A percentile compares a stretch with the other conserved stretches of the same genome.
Evolutionary conservation across 2,888 invertebrate species (phyloP).

Genomic region (Pandemis heparana): DNA sequence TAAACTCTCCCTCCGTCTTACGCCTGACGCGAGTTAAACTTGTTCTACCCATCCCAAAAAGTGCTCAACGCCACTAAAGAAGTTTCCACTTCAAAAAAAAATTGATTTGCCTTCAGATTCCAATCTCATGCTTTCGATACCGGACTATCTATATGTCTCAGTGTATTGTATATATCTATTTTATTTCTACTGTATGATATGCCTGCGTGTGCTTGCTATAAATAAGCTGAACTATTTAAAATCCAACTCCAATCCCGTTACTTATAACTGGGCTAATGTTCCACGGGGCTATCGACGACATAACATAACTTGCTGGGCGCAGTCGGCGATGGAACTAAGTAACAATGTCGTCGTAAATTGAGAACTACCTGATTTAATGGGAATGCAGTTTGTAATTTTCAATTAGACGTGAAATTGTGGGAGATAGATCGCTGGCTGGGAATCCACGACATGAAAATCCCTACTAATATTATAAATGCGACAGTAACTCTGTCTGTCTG

Average conservation of each 20-base stretch:
- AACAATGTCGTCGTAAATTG: slow-evolving; percentile 36
- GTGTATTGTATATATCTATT: too few relatives aligned
- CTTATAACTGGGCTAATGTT: slow-evolving; percentile 29
- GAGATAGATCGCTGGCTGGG: not conserved
- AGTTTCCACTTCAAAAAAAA: too few relatives aligned
- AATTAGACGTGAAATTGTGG: slow-evolving; percentile 30
- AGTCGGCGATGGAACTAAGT: slow-evolving; percentile 23
- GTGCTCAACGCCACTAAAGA: too few relatives aligned
- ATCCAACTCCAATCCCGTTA: slow-evolving; percentile 33
- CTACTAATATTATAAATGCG: not conserved
- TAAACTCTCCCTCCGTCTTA: too few relatives aligned
- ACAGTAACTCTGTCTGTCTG: not conserved
- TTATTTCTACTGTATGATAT: too few relatives aligned
- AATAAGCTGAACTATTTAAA: slow-evolving; percentile 3
- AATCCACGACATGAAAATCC: not conserved
- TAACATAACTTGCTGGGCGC: slow-evolving; percentile 23
- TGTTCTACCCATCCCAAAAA: too few relatives aligned
- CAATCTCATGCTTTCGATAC: too few relatives aligned
- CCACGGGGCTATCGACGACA: slow-evolving; percentile 9
- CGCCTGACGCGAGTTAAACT: too few relatives aligned
- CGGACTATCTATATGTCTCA: too few relatives aligned
- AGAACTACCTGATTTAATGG: slow-evolving; percentile 28
- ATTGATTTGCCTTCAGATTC: too few relatives aligned
- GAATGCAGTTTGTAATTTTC: slow-evolving; percentile 32
- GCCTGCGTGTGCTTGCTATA: too few relatives aligned